Base-by-base conservation (phyloP, 2,113 vertebrate genomes). In the Syngnathus typhle region DNA sequence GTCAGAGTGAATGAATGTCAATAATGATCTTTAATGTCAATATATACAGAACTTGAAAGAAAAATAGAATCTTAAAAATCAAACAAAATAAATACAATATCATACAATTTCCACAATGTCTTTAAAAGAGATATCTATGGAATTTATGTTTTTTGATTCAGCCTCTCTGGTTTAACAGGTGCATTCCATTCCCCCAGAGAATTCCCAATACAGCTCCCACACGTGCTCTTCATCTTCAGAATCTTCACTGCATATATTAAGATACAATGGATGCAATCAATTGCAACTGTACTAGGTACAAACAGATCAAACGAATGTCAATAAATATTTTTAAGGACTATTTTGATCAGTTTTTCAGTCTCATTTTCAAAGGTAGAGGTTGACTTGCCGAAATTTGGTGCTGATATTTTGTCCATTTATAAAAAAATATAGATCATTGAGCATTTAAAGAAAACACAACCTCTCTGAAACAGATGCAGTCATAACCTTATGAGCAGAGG, bases 1-100 rank as follows among this genome's bases (percentile, higher is more conserved):
- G 27, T n/a, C 7, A 58, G 68, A 60, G 21, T 12, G 6, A 64
- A 23, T 77, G 77, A 85, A 90, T 90, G 88, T 91, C 89, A 90
- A 91, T 91, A 90, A 90, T 94, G 94, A 94, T 93, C 88, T 92
- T 94, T 93, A 95, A 95, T 93, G 91, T 93, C 91, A 92, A 95
- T 95, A 95, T 92, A 91, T 94, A 93, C 89, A 93, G 85, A 93
- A 89, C 89, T 91, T 92, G 91, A 95, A 95, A 93, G 91, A 94
- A 95, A 95, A 92, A 91, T 92, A 93, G 74, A 91, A 90, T 91
- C 87, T 93, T 93, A 92, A 94, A 93, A 94, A 92, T 92, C 92
- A 93, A 93, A 94, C 89, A 91, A 94, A 95, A 94, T 94, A 95
- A 97, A 94, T 94, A 96, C 93, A 96, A 81, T 93, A 95, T 94